These are phyloP conservation scores for Cybosia mesomella DNA, from an alignment of 2,888 invertebrate genomes.

Conservation along the genomic window DNA sequence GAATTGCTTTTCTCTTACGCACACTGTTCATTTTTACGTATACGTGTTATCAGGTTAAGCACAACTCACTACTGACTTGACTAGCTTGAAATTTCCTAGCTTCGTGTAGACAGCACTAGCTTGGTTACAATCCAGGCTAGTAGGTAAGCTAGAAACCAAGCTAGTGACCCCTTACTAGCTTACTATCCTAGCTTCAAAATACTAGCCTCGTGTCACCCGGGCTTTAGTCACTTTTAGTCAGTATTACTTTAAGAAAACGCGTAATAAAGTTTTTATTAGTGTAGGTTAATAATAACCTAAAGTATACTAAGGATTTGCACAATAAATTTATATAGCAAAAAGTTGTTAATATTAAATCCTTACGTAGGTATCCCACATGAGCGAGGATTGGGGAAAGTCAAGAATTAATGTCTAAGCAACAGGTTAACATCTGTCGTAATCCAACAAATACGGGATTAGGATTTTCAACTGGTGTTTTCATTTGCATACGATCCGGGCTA, in stretches of 20 bases:
- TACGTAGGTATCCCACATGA: slow-evolving; percentile 48
- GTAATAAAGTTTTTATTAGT: slow-evolving; percentile 34
- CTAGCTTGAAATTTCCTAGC: too few species aligned
- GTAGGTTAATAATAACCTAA: slow-evolving; percentile 47
- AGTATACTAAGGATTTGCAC: slow-evolving; percentile 30
- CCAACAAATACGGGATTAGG: slow-evolving; percentile 81
- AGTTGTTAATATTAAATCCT: slow-evolving; percentile 29
- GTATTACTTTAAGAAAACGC: slow-evolving; percentile 24
- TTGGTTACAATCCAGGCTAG: too few species aligned
- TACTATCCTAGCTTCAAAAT: too few species aligned
- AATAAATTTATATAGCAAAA: slow-evolving; percentile 23
- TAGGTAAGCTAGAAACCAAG: too few species aligned
- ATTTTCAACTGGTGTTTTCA: slow-evolving; percentile 74
- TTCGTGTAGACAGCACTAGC: too few species aligned
- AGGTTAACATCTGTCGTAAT: slow-evolving; percentile 81
- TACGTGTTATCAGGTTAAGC: too few species aligned
- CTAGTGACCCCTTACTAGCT: too few species aligned
- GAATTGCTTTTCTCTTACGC: too few species aligned
- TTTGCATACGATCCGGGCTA: slow-evolving; percentile 74
- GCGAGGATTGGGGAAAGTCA: slow-evolving; percentile 70
- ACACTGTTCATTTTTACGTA: too few species aligned
- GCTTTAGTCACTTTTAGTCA: slow-evolving; percentile 7
- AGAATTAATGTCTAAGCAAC: slow-evolving; percentile 81
- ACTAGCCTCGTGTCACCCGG: too few species aligned
- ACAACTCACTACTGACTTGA: too few species aligned